These are phyloP conservation scores for Dioctria linearis DNA, from an alignment of 2,888 invertebrate species.

Conservation along the genomic window DNA sequence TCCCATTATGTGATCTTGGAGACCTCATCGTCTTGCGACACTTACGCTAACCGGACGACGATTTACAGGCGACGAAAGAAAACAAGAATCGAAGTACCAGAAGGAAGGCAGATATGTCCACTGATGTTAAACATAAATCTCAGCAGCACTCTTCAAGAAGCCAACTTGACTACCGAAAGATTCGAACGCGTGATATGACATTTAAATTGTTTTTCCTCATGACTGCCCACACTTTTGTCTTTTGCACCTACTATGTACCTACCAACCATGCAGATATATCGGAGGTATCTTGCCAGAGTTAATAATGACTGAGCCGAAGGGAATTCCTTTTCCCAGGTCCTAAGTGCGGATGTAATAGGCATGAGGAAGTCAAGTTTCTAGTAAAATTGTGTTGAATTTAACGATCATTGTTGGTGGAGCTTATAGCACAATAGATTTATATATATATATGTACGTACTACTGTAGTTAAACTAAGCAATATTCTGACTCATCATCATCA, in stretches of 20 bases:
- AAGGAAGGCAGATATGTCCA: conserved; percentile 55
- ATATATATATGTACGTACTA: no score
- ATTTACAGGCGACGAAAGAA: conserved; percentile 8
- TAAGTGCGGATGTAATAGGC: conserved; percentile 14
- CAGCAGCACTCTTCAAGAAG: conserved; percentile 53
- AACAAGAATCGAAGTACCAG: conserved; percentile 36
- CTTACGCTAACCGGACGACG: conserved; percentile 28
- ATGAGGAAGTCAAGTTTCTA: neutral
- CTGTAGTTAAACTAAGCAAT: no score
- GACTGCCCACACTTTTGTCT: conserved; percentile 59
- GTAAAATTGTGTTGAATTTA: neutral
- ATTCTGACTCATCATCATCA: no score
- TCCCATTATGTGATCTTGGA: conserved; percentile 16
- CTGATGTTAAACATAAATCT: conserved; percentile 58
- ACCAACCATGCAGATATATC: conserved; percentile 37
- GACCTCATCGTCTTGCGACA: conserved; percentile 47
- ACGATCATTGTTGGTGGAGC: neutral
- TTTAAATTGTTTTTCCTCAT: conserved; percentile 59
- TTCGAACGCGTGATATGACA: conserved; percentile 56
- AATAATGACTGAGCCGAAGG: conserved; percentile 38
- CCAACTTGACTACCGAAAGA: conserved; percentile 58
- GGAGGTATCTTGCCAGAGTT: conserved; percentile 5
- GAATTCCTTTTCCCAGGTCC: conserved; percentile 1
- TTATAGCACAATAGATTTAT: neutral
- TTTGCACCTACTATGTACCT: conserved; percentile 23